Base-by-base conservation (phyloP, 2,888 invertebrate species). In the Noctua comes region DNA sequence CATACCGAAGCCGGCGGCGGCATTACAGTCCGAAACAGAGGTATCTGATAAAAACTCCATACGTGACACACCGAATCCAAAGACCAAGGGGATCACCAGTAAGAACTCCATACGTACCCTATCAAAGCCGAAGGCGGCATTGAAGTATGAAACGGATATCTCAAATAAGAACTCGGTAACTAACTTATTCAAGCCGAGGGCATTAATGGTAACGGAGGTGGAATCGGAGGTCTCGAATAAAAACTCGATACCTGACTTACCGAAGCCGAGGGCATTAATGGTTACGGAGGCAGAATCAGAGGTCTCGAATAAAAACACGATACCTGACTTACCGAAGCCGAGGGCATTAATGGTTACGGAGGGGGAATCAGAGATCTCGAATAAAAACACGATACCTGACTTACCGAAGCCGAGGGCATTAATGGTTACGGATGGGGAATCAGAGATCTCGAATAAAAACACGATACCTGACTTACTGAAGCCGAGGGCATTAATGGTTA, bases 161-260 rank as follows among this genome's bases (percentile, higher is more conserved):
- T 73, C 78, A 51, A 80, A 31, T 48, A 79, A 48, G 13, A 48
- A 59, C 48, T 48, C 31, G 31, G 73, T 31, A 66, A 65, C 74
- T 24, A 68, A 31, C 16, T 31, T 82, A 8, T 48, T 74, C 6
- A 76, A 31, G 21, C 43, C 59, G 11, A 62, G 31, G 7, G 48
- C 1, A 21, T 48, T 21, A 43, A 43, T 21, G 21, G 48, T 16
- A 71, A 51, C 5, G 21, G 16, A 80, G 16, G 40, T 71, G 21
- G 59, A 77, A 51, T 71, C 16, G 18, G n/a, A 7, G 62, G 77
- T 81, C 75, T 77, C 73, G 59, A 76, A 40, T 31, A 68, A 77
- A 10, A 59, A 77, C 1, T 70, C 59, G 27, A 75, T 48, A 69
- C 62, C 74, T 36, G 36, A 36, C 36, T 36, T 36, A 36, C 36